phyloP scores from a whole-genome alignment of 2,888 invertebrate genomes.

The Hirtodrosophila cameraria region DNA sequence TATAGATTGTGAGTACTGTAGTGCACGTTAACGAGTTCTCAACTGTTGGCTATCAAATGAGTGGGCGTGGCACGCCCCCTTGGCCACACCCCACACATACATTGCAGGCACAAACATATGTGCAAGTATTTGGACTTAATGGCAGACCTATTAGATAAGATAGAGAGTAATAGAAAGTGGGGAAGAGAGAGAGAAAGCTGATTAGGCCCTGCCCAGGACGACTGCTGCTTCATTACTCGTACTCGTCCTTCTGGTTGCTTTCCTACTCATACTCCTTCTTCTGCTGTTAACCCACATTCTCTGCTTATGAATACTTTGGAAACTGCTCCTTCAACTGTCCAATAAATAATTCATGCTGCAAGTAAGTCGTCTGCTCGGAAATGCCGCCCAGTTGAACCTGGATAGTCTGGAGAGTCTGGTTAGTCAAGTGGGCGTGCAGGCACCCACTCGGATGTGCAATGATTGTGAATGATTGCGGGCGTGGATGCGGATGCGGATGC shows the following conservation, averaged over 20 bases:
- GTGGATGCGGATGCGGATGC: slow-evolving; percentile 42
- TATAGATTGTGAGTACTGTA: slow-evolving; percentile 44
- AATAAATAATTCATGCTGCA: slow-evolving; percentile 76
- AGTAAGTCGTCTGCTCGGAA: slow-evolving; percentile 64
- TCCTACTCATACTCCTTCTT: neutral
- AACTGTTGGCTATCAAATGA: slow-evolving; percentile 42
- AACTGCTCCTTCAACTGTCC: slow-evolving; percentile 21
- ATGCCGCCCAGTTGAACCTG: slow-evolving; percentile 52
- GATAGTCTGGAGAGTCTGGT: slow-evolving; percentile 32
- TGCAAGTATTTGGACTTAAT: slow-evolving; percentile 63
- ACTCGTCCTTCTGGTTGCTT: neutral
- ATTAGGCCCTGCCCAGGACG: slow-evolving; percentile 26
- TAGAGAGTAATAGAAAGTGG: neutral
- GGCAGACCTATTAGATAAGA: slow-evolving; percentile 60
- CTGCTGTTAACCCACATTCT: slow-evolving; percentile 20
- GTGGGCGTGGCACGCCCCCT: slow-evolving; percentile 50
- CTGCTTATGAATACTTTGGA: slow-evolving; percentile 67
- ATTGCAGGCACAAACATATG: slow-evolving; percentile 17
- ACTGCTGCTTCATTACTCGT: neutral
- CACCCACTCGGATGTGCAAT: slow-evolving; percentile 32
- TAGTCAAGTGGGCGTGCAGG: slow-evolving; percentile 33
- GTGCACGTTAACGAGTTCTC: slow-evolving; percentile 18
- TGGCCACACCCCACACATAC: slow-evolving; percentile 4
- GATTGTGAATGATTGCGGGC: slow-evolving; percentile 46
- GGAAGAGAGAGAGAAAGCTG: slow-evolving; percentile 7